A percentile compares a stretch with the other conserved stretches of the same genome.
Evolutionary conservation across 2,888 invertebrate species (phyloP).

Genomic region (Campoplex capitator): DNA sequence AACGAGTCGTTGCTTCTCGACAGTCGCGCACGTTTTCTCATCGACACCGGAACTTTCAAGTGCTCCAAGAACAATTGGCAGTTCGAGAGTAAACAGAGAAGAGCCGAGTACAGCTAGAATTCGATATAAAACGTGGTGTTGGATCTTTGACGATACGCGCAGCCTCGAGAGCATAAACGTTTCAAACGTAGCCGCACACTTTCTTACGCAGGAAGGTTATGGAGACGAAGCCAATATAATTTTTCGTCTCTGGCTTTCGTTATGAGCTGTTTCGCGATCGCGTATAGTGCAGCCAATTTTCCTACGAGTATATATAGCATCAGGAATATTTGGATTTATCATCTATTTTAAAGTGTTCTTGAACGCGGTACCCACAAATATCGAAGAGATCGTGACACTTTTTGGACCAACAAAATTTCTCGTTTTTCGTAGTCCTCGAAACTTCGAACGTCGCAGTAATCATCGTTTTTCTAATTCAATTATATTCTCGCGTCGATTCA

Average conservation of each 20-base stretch:
- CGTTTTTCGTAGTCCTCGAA: neutral
- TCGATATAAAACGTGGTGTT: conserved; percentile 34
- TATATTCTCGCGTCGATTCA: neutral
- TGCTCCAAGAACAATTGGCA: conserved; percentile 48
- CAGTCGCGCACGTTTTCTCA: conserved; percentile 46
- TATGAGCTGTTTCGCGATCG: conserved; percentile 14
- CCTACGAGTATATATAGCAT: neutral
- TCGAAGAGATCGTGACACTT: neutral
- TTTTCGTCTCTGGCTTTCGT: conserved; percentile 18
- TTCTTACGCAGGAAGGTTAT: conserved; percentile 31
- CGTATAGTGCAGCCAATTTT: conserved; percentile 15
- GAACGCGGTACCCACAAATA: neutral
- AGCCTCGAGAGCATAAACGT: conserved; percentile 29
- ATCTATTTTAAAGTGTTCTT: conserved; percentile 19
- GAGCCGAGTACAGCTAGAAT: neutral
- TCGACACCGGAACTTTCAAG: conserved; percentile 32
- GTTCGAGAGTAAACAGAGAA: conserved; percentile 39
- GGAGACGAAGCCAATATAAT: conserved; percentile 33
- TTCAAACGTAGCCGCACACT: neutral
- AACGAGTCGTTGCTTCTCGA: neutral
- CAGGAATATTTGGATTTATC: neutral
- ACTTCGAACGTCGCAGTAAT: neutral
- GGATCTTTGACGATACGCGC: neutral
- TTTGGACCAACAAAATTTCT: neutral
- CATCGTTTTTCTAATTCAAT: neutral